Evolutionary conservation across 2,888 invertebrate genomes (phyloP), one percentile per base, ranked within the genome.

Genomic region (Ichneumoninae sp.): DNA sequence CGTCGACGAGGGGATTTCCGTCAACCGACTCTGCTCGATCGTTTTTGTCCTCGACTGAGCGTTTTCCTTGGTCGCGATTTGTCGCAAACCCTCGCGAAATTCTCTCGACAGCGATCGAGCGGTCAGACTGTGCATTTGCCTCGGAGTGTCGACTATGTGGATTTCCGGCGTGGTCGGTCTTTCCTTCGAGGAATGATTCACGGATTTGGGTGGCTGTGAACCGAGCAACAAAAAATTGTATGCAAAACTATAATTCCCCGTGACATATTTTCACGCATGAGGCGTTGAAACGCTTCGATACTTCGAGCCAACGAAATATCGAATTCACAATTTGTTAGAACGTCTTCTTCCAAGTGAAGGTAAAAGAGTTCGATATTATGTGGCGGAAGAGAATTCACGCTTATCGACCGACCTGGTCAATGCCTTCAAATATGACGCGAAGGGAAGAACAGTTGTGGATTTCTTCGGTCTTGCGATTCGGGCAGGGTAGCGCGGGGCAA

Each of bases 21-120:
- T 30, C 40, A 30, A 57, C 74, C 88, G 89, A 74, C 85, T 88
- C 19, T 84, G 78, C 68, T 90, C 90, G 40, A 88, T 86, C 40
- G 82, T 57, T 33, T 88, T 88, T 10, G 90, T 89, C 52, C 88
- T 83, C 69, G 89, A 87, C 3, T 87, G 88, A 1, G 90, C 87
- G n/a, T 86, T 79, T 3, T 90, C 83, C 83, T 92, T 92, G 52
- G 87, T 89, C 6, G 92, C 89, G 50, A 92, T 91, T 86, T 92
- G 91, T 44, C 92, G 90, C 57, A 97, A 94, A 76, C 96, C 96
- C 88, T 97, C 96, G 66, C 97, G 95, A 90, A 97, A 96, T 93
- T 97, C 96, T 89, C 95, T 96, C 3, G 97, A 96, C 82, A 97
- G 95, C 90, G 97, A 97, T 88, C 97, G 95, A 7, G 97, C 97